Conservation (phyloP, 2,888 invertebrate genomes). For the Neocrepidodera transversa region DNA sequence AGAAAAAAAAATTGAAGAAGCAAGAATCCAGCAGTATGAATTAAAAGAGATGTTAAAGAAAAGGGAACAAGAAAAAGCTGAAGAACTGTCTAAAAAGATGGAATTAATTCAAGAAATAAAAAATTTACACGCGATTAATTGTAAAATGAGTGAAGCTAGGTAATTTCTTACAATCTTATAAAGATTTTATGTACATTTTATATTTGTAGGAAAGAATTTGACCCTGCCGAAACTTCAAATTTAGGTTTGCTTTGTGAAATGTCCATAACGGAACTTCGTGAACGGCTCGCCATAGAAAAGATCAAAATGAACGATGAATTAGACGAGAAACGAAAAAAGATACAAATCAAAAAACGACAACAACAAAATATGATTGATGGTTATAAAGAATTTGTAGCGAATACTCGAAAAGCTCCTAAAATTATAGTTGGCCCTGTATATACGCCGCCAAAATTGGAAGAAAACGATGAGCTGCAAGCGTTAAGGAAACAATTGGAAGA, state of each 20-base stretch:
- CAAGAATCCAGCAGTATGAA: slow-evolving; percentile 62
- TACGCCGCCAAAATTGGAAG: slow-evolving; percentile 42
- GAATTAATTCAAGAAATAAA: slow-evolving; percentile 59
- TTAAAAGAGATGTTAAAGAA: slow-evolving; percentile 56
- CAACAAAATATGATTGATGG: slow-evolving; percentile 62
- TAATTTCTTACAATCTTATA: slow-evolving; percentile 4
- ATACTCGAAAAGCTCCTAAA: slow-evolving; percentile 56
- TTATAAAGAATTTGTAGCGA: slow-evolving; percentile 60
- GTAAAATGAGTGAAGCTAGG: slow-evolving; percentile 47
- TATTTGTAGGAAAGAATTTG: slow-evolving; percentile 61
- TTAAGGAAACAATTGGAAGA: slow-evolving; percentile 63
- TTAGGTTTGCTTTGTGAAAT: slow-evolving; percentile 70
- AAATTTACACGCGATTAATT: slow-evolving; percentile 54
- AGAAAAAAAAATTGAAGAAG: slow-evolving; percentile 64
- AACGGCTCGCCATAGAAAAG: slow-evolving; percentile 63
- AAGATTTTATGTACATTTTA: neutral
- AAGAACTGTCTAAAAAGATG: slow-evolving; percentile 56
- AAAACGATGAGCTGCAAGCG: slow-evolving; percentile 61
- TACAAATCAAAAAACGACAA: slow-evolving; percentile 60
- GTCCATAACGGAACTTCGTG: slow-evolving; percentile 70
- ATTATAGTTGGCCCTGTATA: slow-evolving; percentile 39
- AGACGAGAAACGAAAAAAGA: slow-evolving; percentile 60
- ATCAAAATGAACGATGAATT: slow-evolving; percentile 64
- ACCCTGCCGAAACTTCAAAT: slow-evolving; percentile 67
- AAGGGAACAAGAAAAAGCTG: slow-evolving; percentile 51